These are phyloP conservation scores for Drosophila histrio DNA, from an alignment of 2,888 invertebrate genomes.

Conservation along the genomic window DNA sequence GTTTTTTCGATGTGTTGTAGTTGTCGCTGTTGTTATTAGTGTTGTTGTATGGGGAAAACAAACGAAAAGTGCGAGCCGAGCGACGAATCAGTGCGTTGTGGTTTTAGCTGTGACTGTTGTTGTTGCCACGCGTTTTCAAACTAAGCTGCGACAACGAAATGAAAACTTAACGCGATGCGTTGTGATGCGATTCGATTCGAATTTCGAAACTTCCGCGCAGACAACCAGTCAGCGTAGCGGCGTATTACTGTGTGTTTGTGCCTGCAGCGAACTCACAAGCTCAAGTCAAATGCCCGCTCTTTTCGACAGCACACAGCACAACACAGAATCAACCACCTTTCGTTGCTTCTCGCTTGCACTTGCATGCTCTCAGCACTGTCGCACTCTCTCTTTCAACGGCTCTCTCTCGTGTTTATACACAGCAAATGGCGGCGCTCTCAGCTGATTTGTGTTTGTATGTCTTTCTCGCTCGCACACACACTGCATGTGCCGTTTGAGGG, in stretches of 20 bases:
- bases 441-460: constrained; percentile 67
- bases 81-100: constrained; percentile 26
- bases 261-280: constrained; percentile 19
- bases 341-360: constrained; percentile 24
- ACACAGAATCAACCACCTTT: constrained; percentile 35
- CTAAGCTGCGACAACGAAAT: constrained; percentile 41
- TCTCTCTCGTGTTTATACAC: constrained; percentile 30
- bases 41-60: constrained; percentile 25
- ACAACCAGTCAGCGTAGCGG: constrained; percentile 70
- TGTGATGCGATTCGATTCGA: constrained; percentile 23
- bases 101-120: constrained; percentile 39
- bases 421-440: constrained; percentile 76
- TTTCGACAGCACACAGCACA: constrained; percentile 12
- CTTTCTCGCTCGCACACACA: constrained; percentile 53
- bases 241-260: constrained; percentile 67
- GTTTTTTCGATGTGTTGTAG: background rate
- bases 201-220: constrained; percentile 48
- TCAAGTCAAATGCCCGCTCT: constrained; percentile 25
- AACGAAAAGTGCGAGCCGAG: constrained; percentile 43
- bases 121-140: constrained; percentile 54
- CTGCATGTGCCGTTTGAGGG: constrained; percentile 58
- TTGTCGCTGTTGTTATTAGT: constrained; percentile 6
- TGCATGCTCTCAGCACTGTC: constrained; percentile 10
- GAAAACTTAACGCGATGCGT: constrained; percentile 33
- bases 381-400: constrained; percentile 28